Evolutionary conservation across 2,113 vertebrate species (phyloP).

Genomic region (Microcebus lehilahytsara): DNA sequence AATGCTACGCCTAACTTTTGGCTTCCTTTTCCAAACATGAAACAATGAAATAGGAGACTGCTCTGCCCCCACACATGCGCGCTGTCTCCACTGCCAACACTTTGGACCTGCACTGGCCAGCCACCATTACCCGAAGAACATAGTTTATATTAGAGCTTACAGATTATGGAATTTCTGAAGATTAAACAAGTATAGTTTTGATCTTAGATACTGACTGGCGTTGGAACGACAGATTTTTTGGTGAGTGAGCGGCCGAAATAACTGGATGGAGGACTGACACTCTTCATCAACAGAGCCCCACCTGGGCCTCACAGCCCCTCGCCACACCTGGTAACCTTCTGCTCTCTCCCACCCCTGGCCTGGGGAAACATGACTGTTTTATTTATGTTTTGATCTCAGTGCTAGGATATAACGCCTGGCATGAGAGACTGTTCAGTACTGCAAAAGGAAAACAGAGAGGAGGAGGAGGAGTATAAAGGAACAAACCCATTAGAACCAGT

Average conservation of each 20-base stretch:
- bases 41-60: neutral
- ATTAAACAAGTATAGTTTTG: neutral
- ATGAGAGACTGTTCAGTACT: neutral
- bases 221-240: neutral
- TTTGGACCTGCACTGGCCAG: no score
- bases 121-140: no score
- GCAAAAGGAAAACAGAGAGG: neutral
- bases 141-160: neutral
- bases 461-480: neutral
- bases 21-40: neutral
- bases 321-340: neutral
- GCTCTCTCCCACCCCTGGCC: no score
- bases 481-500: neutral
- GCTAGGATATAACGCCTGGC: neutral
- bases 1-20: neutral
- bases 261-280: no score
- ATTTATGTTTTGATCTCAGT: neutral
- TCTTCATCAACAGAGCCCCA: neutral
- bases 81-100: accelerated
- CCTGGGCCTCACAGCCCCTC: neutral
- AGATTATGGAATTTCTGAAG: neutral
- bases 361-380: neutral
- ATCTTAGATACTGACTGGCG: neutral
- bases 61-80: no score
- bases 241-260: neutral